A percentile compares a stretch with the other conserved stretches of the same genome.
These are phyloP conservation scores for Halichoeres trimaculatus DNA, from an alignment of 2,113 vertebrate genomes.

Conservation along the genomic window DNA sequence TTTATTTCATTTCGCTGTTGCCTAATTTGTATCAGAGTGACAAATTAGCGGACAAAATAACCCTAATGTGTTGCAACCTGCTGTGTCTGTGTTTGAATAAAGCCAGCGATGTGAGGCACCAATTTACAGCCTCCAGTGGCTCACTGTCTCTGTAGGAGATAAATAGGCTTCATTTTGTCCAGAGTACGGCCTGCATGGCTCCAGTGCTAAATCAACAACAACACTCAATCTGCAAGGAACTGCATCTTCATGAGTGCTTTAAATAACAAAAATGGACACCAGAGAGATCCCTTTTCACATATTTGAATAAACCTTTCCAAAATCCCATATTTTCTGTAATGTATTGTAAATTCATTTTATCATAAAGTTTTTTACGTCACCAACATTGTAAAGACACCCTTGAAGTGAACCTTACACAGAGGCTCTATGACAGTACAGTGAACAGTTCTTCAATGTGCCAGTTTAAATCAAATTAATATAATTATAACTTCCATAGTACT, in stretches of 20 bases:
- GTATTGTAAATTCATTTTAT: background rate
- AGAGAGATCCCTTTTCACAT: background rate
- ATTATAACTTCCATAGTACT: background rate
- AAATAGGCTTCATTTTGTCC: conserved; percentile 76
- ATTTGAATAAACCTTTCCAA: background rate
- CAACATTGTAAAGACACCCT: background rate
- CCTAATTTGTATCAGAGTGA: conserved; percentile 15
- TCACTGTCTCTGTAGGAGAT: conserved; percentile 65
- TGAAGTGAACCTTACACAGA: background rate
- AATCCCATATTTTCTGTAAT: background rate
- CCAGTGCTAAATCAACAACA: conserved; percentile 27
- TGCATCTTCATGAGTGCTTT: background rate
- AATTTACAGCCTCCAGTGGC: conserved; percentile 53
- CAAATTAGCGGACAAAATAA: conserved; percentile 26
- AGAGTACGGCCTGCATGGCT: conserved; percentile 40
- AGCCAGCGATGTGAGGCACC: conserved; percentile 27
- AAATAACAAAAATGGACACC: conserved; percentile 2
- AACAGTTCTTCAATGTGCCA: background rate
- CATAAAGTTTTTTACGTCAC: background rate
- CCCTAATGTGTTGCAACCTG: conserved; percentile 6
- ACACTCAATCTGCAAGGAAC: conserved; percentile 13
- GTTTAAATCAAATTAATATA: background rate
- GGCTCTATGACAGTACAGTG: background rate
- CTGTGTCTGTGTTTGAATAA: conserved; percentile 49
- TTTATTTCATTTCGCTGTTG: background rate